Conservation (phyloP, 2,113 vertebrate species). For the Corythornis vintsioides region DNA sequence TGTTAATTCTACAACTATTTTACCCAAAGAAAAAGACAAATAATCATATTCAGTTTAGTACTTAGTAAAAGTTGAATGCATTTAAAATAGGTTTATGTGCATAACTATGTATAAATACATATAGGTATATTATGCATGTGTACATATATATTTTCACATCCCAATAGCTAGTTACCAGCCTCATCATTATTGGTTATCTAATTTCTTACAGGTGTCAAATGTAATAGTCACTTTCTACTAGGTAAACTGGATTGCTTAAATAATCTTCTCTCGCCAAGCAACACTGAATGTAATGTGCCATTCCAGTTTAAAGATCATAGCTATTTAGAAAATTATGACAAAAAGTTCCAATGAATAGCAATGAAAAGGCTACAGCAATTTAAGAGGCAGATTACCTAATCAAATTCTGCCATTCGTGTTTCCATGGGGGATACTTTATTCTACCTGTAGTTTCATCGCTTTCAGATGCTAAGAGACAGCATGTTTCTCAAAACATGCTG, state of each 20-base stretch:
- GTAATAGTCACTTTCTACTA: not conserved
- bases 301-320: not conserved
- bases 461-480: not conserved
- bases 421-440: not conserved
- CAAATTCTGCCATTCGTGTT: not conserved
- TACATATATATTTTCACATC: not conserved
- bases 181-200: not conserved
- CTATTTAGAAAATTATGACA: not conserved
- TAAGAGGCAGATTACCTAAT: not conserved
- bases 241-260: not conserved
- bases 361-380: not conserved
- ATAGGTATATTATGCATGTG: not conserved
- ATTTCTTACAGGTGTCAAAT: not conserved
- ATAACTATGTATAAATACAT: not conserved
- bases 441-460: not conserved
- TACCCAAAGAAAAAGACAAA: not conserved
- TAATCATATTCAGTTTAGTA: not conserved
- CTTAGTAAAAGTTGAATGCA: not conserved
- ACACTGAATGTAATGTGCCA: not conserved
- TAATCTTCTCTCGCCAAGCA: not conserved
- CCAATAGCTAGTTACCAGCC: not conserved
- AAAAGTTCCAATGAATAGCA: not conserved
- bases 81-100: not conserved
- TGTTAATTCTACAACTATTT: not conserved
- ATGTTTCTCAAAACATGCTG: not conserved